Evolutionary conservation across 2,113 vertebrate species (phyloP), one percentile per base, ranked within the genome.

Genomic region (Dasypus novemcinctus): DNA sequence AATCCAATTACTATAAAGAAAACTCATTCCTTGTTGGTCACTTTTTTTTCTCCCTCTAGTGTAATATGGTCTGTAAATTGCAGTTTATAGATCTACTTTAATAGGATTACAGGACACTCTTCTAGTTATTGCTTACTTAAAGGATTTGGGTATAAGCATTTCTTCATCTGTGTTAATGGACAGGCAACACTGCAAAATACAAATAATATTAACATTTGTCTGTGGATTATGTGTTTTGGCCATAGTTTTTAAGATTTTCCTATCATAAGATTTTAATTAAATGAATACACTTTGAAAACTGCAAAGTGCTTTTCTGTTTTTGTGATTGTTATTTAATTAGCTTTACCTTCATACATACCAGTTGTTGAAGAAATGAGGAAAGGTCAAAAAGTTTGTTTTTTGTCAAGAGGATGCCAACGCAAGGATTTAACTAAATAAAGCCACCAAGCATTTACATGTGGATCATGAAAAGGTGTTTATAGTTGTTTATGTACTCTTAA

Each of bases 1-100:
- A 95, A 72, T 84, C 33, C 52, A 66, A 15, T 94, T 87, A 86
- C 38, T 71, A 74, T 43, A 83, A 91, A 93, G 83, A 95, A 94
- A 90, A 75, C 13, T 91, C 52, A 96, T 94, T 91, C 52, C 90
- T 90, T 97, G 94, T 97, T 95, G 96, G 91, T 97, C 93, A 69
- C 33, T 96, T 83, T 94, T 23, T 95, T 92, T 92, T 96, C 94
- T 96, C 94, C 36, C 52, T 79, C 59, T 69, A 59, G 27, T 79
- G 49, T 95, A 36, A 23, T 29, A 61, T 86, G 59, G 76, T 94
- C 69, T 96, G 52, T 95, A 95, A 79, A 90, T 93, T 69, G 14
- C 4, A 94, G 69, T 86, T 93, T 64, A 36, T 90, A 69, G 49
- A 78, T 43, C 13, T 92, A 25, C 41, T 87, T 95, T 87, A 69